Evolutionary conservation across 2,797 vertebrate genomes (phyloP).

Genomic region (Potorous gilbertii): DNA sequence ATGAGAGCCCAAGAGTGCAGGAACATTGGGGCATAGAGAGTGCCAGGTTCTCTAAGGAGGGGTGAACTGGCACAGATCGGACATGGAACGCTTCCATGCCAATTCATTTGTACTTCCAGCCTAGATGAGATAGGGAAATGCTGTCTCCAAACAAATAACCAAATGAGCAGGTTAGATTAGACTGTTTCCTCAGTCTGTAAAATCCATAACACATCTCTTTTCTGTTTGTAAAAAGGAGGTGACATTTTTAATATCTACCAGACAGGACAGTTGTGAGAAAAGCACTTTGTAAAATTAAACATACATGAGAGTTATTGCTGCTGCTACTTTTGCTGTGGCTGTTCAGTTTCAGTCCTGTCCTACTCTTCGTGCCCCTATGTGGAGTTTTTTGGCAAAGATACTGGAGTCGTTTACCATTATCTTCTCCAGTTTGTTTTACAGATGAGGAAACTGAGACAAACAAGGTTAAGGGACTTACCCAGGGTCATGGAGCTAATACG

Average conservation of each 20-base stretch:
- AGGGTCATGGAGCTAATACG: no score
- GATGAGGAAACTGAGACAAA: background rate
- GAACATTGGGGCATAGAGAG: accelerated
- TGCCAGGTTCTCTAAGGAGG: background rate
- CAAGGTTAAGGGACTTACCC: no score
- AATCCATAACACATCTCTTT: background rate
- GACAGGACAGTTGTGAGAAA: background rate
- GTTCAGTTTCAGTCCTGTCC: background rate
- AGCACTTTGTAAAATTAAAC: background rate
- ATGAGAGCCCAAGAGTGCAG: no score
- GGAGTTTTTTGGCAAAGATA: background rate
- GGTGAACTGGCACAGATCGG: background rate
- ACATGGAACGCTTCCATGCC: background rate
- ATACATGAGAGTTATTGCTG: background rate
- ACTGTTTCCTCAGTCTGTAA: background rate
- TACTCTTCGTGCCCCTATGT: no score
- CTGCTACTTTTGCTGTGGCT: no score
- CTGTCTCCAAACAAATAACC: background rate
- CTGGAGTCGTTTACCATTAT: background rate
- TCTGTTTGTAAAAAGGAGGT: background rate
- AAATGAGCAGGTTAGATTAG: background rate
- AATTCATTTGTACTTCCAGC: background rate
- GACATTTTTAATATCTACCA: background rate
- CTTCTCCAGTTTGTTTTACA: background rate
- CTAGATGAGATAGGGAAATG: background rate